Conservation (phyloP, 2,797 vertebrate genomes). For the Pygocentrus nattereri region DNA sequence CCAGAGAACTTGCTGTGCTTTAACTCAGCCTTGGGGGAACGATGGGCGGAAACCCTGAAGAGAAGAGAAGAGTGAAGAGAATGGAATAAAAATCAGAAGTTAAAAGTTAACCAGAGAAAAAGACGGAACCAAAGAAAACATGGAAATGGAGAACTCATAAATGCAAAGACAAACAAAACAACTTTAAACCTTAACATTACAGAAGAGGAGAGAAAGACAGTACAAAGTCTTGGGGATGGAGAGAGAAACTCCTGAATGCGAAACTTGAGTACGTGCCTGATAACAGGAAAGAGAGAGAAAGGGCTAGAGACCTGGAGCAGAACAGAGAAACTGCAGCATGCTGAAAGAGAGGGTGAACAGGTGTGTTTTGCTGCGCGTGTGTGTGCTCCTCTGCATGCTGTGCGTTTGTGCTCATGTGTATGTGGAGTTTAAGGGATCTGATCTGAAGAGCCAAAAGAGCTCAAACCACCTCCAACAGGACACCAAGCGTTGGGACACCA, state of each 20-base stretch:
- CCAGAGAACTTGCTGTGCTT: neutral
- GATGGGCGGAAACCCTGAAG: neutral
- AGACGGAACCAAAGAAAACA: neutral
- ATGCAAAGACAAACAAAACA: neutral
- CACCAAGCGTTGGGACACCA: conserved; percentile 37
- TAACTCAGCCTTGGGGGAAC: neutral
- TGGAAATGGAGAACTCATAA: neutral
- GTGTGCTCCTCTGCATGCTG: conserved; percentile 77
- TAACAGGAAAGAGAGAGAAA: neutral
- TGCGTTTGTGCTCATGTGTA: conserved; percentile 83
- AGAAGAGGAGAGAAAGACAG: neutral
- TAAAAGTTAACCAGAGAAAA: neutral
- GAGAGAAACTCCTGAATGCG: neutral
- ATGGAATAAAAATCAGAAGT: neutral
- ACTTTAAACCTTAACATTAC: neutral
- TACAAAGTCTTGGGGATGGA: neutral
- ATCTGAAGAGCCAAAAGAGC: conserved; percentile 49
- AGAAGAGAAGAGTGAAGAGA: neutral
- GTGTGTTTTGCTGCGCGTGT: conserved; percentile 74
- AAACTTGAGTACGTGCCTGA: neutral
- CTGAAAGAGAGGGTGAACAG: conserved; percentile 62
- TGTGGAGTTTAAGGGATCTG: conserved; percentile 65
- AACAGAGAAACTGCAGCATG: conserved; percentile 65
- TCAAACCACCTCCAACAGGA: conserved; percentile 7
- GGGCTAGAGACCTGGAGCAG: conserved; percentile 41